Conservation (phyloP, 2,797 vertebrate species). For the Anguilla pacifica region DNA sequence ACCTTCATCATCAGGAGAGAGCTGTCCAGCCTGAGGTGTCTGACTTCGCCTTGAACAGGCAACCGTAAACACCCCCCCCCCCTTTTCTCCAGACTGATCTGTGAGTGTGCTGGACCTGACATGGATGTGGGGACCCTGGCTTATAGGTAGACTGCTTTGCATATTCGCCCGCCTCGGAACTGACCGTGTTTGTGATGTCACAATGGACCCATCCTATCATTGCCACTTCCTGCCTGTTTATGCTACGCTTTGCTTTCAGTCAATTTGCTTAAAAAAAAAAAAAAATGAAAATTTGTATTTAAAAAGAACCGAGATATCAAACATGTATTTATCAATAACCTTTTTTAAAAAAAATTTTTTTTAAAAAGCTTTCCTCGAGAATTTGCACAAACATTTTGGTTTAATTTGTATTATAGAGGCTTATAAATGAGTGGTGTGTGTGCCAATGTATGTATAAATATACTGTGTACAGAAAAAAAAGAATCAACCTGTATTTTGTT, state of each 20-base stretch:
- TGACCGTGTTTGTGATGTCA: background rate
- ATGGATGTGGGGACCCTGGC: background rate
- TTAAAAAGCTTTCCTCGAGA: conserved; percentile 27
- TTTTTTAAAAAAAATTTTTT: background rate
- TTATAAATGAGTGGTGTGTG: conserved; percentile 13
- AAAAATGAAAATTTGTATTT: background rate
- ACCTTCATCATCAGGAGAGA: background rate
- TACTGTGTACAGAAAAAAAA: conserved; percentile 29
- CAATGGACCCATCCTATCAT: background rate
- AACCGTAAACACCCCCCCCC: background rate
- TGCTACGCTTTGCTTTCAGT: background rate
- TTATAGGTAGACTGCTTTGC: background rate
- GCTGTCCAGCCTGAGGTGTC: background rate
- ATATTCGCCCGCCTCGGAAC: background rate
- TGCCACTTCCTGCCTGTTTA: background rate
- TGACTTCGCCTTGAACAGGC: background rate
- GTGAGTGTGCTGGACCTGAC: background rate
- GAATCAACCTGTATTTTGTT: conserved; percentile 31
- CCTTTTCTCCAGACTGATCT: background rate
- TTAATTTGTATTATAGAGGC: conserved; percentile 22
- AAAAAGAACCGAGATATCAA: conserved; percentile 6
- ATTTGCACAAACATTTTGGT: conserved; percentile 27
- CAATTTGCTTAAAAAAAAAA: background rate
- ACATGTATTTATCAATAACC: background rate
- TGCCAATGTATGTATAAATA: conserved; percentile 27